Conservation (phyloP, 2,888 invertebrate species). For the Parasteatoda lunata region DNA sequence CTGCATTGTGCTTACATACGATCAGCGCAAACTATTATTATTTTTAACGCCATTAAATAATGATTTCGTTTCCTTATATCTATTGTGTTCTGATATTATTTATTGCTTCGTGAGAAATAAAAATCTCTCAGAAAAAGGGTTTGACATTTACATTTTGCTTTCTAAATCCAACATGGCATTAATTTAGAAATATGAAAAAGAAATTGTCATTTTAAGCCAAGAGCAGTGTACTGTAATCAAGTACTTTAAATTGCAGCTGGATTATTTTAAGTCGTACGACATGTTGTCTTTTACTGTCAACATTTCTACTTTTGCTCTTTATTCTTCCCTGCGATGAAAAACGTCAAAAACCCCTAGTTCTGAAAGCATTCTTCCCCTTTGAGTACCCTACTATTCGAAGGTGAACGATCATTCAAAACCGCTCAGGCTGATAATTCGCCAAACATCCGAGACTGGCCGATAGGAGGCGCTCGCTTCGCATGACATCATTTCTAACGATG, state of each 20-base stretch:
- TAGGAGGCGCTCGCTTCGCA: slow-evolving; percentile 40
- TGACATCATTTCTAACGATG: slow-evolving; percentile 57
- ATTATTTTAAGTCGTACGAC: slow-evolving; percentile 17
- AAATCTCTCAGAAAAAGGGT: too few species aligned
- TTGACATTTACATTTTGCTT: too few species aligned
- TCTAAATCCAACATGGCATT: too few species aligned
- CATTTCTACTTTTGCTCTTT: slow-evolving; percentile 5
- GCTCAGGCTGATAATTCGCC: slow-evolving; percentile 59
- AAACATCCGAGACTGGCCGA: slow-evolving; percentile 59
- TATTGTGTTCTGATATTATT: too few species aligned
- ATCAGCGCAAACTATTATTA: too few species aligned
- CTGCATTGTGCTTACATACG: too few species aligned
- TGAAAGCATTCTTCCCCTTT: slow-evolving; percentile 2
- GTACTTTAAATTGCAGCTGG: slow-evolving; percentile 4
- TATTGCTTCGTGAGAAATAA: too few species aligned
- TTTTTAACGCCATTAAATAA: too few species aligned
- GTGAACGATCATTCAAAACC: slow-evolving; percentile 58
- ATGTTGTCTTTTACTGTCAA: slow-evolving; percentile 3
- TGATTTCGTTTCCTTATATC: too few species aligned
- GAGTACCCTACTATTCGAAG: slow-evolving; percentile 13
- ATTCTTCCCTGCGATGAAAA: slow-evolving; percentile 8
- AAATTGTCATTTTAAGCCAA: background rate
- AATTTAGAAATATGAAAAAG: too few species aligned
- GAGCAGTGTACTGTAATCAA: background rate
- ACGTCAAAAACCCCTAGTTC: slow-evolving; percentile 51